phyloP scores from a whole-genome alignment of 2,888 invertebrate species.

The Nephrotoma flavescens region DNA sequence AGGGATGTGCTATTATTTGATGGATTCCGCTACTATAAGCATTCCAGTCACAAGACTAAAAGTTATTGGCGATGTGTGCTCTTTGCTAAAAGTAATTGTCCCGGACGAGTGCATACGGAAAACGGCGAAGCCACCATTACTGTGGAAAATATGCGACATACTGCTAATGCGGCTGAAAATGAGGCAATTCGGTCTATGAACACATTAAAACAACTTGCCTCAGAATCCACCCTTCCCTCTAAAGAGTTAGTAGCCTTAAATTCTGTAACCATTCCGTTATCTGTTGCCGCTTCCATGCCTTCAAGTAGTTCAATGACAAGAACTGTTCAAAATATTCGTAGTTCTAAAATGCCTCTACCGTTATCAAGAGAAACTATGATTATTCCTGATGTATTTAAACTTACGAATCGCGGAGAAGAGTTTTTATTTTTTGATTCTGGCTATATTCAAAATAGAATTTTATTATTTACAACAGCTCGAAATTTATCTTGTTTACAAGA shows the following conservation, averaged over 20 bases:
- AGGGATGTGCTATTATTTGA: too few species aligned
- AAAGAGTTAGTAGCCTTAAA: neutral
- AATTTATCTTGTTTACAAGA: neutral
- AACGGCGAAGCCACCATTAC: too few species aligned
- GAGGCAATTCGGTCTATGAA: neutral
- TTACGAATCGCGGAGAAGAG: neutral
- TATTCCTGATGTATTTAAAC: neutral
- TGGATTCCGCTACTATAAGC: too few species aligned
- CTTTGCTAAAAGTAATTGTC: too few species aligned
- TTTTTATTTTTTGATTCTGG: neutral
- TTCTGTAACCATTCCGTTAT: neutral
- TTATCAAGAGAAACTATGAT: neutral
- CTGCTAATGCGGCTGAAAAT: neutral
- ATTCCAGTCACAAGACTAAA: too few species aligned
- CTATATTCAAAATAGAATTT: neutral
- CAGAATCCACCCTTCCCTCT: neutral
- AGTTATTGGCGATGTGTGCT: too few species aligned
- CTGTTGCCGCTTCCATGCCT: neutral
- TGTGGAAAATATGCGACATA: neutral
- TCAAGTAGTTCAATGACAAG: neutral
- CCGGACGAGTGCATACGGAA: too few species aligned
- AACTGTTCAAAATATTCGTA: neutral
- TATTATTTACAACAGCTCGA: neutral
- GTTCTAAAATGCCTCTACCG: neutral
- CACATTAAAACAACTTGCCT: neutral